phyloP scores from a whole-genome alignment of 1,140 invertebrate genomes.

The Formica selysi region DNA sequence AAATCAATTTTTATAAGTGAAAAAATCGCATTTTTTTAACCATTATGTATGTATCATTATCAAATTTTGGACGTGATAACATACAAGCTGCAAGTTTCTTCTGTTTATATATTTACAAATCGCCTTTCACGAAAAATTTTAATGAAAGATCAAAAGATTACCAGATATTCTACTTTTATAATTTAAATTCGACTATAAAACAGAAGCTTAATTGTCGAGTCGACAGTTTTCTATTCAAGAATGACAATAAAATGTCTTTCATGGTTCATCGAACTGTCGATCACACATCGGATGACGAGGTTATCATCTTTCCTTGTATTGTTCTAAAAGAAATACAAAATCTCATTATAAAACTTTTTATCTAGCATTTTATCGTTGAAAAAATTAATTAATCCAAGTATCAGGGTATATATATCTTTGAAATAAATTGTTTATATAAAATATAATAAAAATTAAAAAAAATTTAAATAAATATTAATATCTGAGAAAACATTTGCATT shows the following conservation, averaged over 20 bases:
- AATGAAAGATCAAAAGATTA: background rate
- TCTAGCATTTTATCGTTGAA: background rate
- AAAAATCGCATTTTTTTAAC: background rate
- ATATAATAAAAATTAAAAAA: background rate
- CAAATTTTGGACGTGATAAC: background rate
- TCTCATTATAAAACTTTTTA: slow-evolving; percentile 1
- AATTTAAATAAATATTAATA: slow-evolving; percentile 12
- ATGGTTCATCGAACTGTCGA: slow-evolving; percentile 79
- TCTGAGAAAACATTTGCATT: background rate
- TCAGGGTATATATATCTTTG: background rate
- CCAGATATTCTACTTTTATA: background rate
- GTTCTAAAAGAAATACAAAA: background rate
- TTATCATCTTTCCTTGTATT: background rate
- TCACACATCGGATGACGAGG: background rate
- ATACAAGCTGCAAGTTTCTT: background rate
- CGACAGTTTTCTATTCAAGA: slow-evolving; percentile 61
- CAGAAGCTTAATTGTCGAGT: slow-evolving; percentile 75
- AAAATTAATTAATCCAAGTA: background rate
- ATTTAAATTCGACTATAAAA: slow-evolving; percentile 63
- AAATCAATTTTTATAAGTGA: background rate
- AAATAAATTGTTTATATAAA: too few species aligned
- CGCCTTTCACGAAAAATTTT: background rate
- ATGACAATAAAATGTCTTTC: slow-evolving; percentile 54
- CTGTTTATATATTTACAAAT: background rate
- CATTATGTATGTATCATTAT: background rate